These are phyloP conservation scores for Cheilosia vulpina DNA, from an alignment of 2,888 invertebrate genomes.

Conservation along the genomic window DNA sequence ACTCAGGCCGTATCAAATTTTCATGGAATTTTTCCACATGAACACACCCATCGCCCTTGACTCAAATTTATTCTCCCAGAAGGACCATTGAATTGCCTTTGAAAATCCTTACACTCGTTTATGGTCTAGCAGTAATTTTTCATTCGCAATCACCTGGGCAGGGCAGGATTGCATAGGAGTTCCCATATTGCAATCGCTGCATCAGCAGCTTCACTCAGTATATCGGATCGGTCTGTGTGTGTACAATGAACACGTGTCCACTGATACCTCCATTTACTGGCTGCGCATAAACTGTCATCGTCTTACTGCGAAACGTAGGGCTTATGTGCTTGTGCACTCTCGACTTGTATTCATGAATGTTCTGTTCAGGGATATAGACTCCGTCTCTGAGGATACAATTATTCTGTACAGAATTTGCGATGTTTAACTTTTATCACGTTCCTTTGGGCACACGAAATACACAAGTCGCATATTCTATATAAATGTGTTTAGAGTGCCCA, in stretches of 20 bases:
- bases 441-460: constrained; percentile 49
- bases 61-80: constrained; percentile 4
- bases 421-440: constrained; percentile 69
- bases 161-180: constrained; percentile 1
- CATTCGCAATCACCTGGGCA: constrained; percentile 23
- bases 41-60: constrained; percentile 17
- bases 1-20: not conserved
- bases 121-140: constrained; percentile 6
- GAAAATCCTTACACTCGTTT: constrained; percentile 10
- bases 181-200: constrained; percentile 8
- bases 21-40: constrained; percentile 17
- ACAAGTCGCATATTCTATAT: not conserved
- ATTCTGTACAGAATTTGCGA: constrained; percentile 51
- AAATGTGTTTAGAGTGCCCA: not conserved
- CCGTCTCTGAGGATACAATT: constrained; percentile 20
- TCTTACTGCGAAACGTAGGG: not conserved
- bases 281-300: constrained; percentile 43
- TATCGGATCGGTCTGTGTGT: not conserved
- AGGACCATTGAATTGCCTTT: constrained; percentile 8
- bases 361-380: not conserved
- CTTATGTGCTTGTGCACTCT: constrained; percentile 10
- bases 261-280: constrained; percentile 30
- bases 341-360: constrained; percentile 11
- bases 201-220: not conserved
- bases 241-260: not conserved